Evolutionary conservation across 1,140 invertebrate genomes (phyloP).

Genomic region (Amyelois transitella): DNA sequence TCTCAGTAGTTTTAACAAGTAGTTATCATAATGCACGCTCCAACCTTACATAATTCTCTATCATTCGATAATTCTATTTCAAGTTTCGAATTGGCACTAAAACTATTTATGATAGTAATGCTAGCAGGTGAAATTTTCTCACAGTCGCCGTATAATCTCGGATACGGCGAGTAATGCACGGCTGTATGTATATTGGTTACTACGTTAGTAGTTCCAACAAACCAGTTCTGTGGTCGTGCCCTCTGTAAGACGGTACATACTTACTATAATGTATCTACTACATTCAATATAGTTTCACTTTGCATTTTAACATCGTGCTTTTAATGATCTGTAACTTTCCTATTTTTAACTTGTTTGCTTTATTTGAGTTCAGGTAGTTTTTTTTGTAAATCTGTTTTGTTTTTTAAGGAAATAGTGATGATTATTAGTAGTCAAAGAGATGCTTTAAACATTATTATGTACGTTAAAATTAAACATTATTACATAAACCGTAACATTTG

Average conservation of each 20-base stretch:
- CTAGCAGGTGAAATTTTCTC: conserved; percentile 63
- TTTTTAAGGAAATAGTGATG: no score
- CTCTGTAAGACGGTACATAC: conserved; percentile 41
- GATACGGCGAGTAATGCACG: conserved; percentile 53
- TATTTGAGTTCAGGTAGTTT: neutral
- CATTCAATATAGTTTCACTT: conserved; percentile 31
- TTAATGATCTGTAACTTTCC: conserved; percentile 17
- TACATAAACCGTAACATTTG: no score
- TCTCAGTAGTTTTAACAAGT: neutral
- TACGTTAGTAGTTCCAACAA: conserved; percentile 57
- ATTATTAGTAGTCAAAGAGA: no score
- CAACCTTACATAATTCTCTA: neutral
- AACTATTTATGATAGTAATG: conserved; percentile 44
- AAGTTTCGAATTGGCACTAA: conserved; percentile 6
- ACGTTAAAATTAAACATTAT: no score
- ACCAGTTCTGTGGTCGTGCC: conserved; percentile 61
- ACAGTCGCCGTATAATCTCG: conserved; percentile 51
- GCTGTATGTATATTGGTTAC: conserved; percentile 63
- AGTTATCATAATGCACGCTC: neutral
- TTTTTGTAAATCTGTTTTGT: no score
- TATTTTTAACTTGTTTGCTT: neutral
- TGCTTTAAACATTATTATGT: no score
- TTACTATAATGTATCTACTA: conserved; percentile 23
- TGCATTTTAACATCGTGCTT: conserved; percentile 23
- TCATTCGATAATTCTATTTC: conserved; percentile 1